Percentiles rank a stretch among this genome's conserved stretches.
These are phyloP conservation scores for Osmerus eperlanus DNA, from an alignment of 2,113 vertebrate species.

Conservation along the genomic window DNA sequence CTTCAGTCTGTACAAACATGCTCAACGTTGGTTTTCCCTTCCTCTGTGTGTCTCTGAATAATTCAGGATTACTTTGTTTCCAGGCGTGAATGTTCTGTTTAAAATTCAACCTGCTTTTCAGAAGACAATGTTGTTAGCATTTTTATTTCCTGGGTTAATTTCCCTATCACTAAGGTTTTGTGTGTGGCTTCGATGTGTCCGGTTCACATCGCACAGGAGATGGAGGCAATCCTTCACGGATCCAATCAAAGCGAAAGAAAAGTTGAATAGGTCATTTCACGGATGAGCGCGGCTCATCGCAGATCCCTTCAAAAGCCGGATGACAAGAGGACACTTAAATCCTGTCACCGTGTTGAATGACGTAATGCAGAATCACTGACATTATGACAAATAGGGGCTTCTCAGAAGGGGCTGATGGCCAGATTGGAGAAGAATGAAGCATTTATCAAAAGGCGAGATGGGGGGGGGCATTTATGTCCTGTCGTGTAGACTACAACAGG, in stretches of 20 bases:
- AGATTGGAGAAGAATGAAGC: not conserved
- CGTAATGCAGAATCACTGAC: conserved; percentile 56
- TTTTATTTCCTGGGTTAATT: conserved; percentile 56
- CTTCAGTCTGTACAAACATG: conserved; percentile 42
- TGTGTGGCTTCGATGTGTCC: conserved; percentile 47
- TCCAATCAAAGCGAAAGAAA: conserved; percentile 33
- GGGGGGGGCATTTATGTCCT: conserved; percentile 41
- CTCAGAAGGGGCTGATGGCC: conserved; percentile 11
- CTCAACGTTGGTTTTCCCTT: conserved; percentile 32
- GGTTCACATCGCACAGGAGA: conserved; percentile 55
- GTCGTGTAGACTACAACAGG: conserved; percentile 27
- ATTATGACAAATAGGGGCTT: conserved; percentile 54
- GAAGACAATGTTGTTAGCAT: conserved; percentile 54
- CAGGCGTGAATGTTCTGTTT: conserved; percentile 28
- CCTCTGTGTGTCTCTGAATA: conserved; percentile 24
- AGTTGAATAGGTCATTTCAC: conserved; percentile 66
- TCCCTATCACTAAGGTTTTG: conserved; percentile 41
- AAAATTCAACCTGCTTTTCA: conserved; percentile 48
- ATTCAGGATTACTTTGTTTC: conserved; percentile 19
- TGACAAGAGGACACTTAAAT: conserved; percentile 54
- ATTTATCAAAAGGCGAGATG: not conserved
- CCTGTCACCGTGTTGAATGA: conserved; percentile 46
- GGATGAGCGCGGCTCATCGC: conserved; percentile 35
- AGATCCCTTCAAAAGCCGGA: conserved; percentile 29
- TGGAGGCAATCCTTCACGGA: conserved; percentile 47